phyloP scores from a whole-genome alignment of 2,797 vertebrate genomes.

The Anableps anableps region DNA sequence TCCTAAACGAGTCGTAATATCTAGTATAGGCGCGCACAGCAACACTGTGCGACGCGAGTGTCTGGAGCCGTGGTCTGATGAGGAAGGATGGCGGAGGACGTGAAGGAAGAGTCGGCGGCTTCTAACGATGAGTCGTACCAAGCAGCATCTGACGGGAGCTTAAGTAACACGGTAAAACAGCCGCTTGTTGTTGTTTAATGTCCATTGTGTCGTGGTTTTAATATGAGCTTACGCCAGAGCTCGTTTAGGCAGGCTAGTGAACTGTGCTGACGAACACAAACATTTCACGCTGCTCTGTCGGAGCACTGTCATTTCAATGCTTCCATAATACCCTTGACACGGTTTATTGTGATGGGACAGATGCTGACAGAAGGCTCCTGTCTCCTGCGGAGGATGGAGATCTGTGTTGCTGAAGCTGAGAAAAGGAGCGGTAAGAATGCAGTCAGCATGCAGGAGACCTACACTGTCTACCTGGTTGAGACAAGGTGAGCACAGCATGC shows the following conservation, averaged over 20 bases:
- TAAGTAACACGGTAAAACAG: constrained; percentile 30
- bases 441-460: constrained; percentile 92
- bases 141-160: constrained; percentile 24
- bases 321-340: too few species aligned
- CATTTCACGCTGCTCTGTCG: background rate
- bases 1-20: background rate
- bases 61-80: background rate
- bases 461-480: constrained; percentile 92
- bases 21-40: background rate
- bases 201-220: background rate
- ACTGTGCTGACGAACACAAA: background rate
- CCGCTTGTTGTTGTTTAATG: background rate
- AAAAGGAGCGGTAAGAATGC: constrained; percentile 89
- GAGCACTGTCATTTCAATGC: background rate
- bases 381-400: constrained; percentile 88
- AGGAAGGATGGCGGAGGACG: constrained; percentile 65
- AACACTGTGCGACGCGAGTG: background rate
- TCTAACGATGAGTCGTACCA: constrained; percentile 36
- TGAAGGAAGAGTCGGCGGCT: constrained; percentile 35
- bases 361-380: constrained; percentile 76
- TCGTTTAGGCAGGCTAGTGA: background rate
- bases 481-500: constrained; percentile 81
- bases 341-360: constrained; percentile 33
- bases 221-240: background rate
- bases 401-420: constrained; percentile 91